These are phyloP conservation scores for Oreochromis mossambicus DNA, from an alignment of 2,797 vertebrate species.

Conservation along the genomic window DNA sequence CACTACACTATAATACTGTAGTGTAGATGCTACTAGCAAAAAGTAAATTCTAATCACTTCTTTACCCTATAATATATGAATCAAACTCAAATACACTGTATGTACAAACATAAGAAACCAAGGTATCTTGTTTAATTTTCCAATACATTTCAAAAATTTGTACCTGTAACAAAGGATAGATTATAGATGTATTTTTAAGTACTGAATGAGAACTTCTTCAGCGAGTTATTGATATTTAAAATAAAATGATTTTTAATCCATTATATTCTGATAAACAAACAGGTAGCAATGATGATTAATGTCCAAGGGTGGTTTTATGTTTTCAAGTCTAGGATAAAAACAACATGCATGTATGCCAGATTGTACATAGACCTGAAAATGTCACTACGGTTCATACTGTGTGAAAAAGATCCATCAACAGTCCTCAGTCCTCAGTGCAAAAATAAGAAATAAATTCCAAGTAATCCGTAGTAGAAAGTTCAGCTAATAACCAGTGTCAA, in stretches of 20 bases:
- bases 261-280: neutral
- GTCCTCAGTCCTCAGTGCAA: neutral
- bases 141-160: neutral
- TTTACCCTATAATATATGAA: neutral
- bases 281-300: neutral
- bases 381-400: neutral
- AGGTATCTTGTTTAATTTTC: fast-evolving
- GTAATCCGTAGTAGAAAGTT: fast-evolving
- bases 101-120: neutral
- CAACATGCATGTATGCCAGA: neutral
- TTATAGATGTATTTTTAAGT: neutral
- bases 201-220: neutral
- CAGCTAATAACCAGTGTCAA: neutral
- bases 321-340: neutral
- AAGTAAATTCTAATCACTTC: neutral
- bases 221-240: neutral
- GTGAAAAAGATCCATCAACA: neutral
- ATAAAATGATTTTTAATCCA: neutral
- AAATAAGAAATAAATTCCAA: neutral
- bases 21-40: neutral
- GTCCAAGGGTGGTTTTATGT: neutral
- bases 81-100: neutral
- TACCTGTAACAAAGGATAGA: neutral
- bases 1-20: neutral
- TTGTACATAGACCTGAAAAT: neutral